Evolutionary conservation across 2,888 invertebrate species (phyloP), one percentile per base, ranked within the genome.

Genomic region (Mythimna pallens): DNA sequence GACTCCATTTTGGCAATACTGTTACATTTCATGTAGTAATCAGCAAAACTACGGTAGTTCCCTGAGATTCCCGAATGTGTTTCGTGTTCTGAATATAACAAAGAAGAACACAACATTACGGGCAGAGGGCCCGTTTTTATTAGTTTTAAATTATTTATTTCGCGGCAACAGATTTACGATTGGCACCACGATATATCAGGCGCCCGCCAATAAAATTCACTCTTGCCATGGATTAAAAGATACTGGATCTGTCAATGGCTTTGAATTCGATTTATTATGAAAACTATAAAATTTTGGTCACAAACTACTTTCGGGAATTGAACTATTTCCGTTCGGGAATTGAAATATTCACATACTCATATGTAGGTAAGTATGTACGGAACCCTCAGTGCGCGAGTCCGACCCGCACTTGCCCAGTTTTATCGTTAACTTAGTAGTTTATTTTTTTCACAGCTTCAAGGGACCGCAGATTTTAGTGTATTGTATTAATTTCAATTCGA

Each of bases 141-240:
- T 95, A 94, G 94, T 94, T 95, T 94, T 95, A 96, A 96, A 96
- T 96, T 96, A 96, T 96, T 96, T 96, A 96, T 95, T 94, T 94
- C 89, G 83, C 93, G 92, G 91, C 92, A 91, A 92, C 94, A 94
- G 95, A 96, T 96, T 96, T 96, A 96, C 96, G 96, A 93, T 93
- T 93, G 94, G 91, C 90, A 91, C 92, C 88, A 87, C 94, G 92
- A 95, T 96, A 95, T 94, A 94, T 96, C 95, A 95, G 94, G 86
- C 90, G 90, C 90, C 92, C 93, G 90, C 94, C 93, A 94, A 95
- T 96, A 96, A 96, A 95, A 95, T 90, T 89, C 90, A 83, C 81
- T 82, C 36, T 30, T 76, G 83, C 86, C 77, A 30, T 57, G 14
- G 91, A 89, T 76, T 36, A 89, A 86, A 64, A 81, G 63, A 47